Percentiles rank a stretch among this genome's conserved stretches.
Evolutionary conservation across 23 tunicate species (phyloP).

Genomic region (Ascidia mentula): DNA sequence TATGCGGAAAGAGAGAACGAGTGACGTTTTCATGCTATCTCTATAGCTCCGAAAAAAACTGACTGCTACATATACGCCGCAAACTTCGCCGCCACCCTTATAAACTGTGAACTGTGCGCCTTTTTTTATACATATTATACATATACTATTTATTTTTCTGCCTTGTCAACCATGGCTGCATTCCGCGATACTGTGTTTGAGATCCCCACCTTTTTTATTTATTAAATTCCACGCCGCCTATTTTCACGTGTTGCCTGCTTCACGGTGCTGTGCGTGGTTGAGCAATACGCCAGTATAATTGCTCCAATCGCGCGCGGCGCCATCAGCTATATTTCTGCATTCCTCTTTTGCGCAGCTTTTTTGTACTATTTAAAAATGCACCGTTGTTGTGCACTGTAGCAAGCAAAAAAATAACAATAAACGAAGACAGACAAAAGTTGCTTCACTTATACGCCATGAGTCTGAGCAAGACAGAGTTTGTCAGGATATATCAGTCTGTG

Average conservation of each 20-base stretch:
- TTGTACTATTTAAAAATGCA: slow-evolving; percentile 7
- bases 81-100: background rate
- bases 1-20: background rate
- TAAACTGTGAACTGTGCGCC: slow-evolving; percentile 2
- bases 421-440: background rate
- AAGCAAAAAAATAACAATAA: background rate
- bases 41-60: too few relatives aligned
- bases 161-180: slow-evolving; percentile 12
- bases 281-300: background rate
- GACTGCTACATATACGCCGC: background rate
- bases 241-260: slow-evolving; percentile 6
- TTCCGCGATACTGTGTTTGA: slow-evolving; percentile 1
- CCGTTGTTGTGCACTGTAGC: slow-evolving; percentile 6
- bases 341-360: background rate
- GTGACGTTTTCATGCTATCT: too few relatives aligned
- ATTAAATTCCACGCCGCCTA: background rate
- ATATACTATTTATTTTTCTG: slow-evolving; percentile 4
- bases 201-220: background rate
- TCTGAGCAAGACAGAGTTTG: too few relatives aligned
- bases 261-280: background rate
- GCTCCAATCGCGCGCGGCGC: background rate
- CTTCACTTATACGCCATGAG: too few relatives aligned
- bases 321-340: background rate
- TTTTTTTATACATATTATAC: background rate
- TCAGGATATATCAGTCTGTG: too few relatives aligned